Conservation (phyloP, 1,140 invertebrate genomes). For the Drosophila miranda region DNA sequence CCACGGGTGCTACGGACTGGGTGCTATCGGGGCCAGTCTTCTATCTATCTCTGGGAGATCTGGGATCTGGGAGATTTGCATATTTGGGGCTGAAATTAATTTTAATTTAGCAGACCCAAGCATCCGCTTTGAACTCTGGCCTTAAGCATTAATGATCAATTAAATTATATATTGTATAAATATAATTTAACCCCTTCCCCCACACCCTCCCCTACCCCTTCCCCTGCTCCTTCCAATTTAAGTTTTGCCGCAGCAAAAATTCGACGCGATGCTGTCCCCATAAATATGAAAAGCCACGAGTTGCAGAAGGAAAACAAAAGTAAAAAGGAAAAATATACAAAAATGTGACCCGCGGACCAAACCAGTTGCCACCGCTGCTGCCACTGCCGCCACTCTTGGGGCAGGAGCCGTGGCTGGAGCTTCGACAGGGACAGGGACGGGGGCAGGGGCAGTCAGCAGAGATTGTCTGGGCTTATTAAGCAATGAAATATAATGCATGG, state of each 20-base stretch:
- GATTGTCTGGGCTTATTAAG: slow-evolving; percentile 68
- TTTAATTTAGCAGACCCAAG: slow-evolving; percentile 47
- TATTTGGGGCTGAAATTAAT: slow-evolving; percentile 28
- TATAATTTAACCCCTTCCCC: slow-evolving; percentile 16
- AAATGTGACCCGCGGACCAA: slow-evolving; percentile 72
- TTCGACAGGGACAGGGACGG: too few species aligned
- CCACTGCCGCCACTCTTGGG: too few species aligned
- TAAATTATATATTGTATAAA: slow-evolving; percentile 46
- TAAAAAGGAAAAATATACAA: slow-evolving; percentile 58
- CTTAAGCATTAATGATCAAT: slow-evolving; percentile 64
- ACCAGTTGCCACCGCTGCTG: slow-evolving; percentile 50
- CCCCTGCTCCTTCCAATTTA: background rate
- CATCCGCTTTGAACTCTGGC: slow-evolving; percentile 58
- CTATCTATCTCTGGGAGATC: background rate
- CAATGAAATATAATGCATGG: slow-evolving; percentile 80
- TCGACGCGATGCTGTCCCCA: slow-evolving; percentile 46
- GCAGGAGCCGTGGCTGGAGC: background rate
- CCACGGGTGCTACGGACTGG: background rate
- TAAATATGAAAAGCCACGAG: slow-evolving; percentile 71
- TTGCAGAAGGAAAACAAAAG: slow-evolving; percentile 50
- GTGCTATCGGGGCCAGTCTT: background rate
- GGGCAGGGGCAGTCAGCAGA: background rate
- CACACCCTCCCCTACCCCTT: background rate
- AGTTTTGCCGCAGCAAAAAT: slow-evolving; percentile 18
- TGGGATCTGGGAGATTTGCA: slow-evolving; percentile 12